phyloP scores from a whole-genome alignment of 1,140 invertebrate species.

The Bombus breviceps region DNA sequence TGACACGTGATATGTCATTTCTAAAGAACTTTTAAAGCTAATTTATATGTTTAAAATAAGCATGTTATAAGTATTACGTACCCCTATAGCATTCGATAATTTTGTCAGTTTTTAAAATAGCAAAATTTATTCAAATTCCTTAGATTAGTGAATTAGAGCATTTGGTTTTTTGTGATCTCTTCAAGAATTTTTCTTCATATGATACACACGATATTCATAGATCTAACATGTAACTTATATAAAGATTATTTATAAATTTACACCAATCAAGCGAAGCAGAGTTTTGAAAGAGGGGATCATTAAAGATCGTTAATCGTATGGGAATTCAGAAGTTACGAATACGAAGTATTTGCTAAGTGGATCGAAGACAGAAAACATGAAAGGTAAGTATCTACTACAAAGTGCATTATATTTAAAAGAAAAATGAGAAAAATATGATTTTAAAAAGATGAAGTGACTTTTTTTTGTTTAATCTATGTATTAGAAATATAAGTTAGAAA shows the following conservation, averaged over 20 bases:
- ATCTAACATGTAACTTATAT: background rate
- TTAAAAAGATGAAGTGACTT: background rate
- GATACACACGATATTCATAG: background rate
- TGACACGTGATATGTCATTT: background rate
- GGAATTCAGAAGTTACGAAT: slow-evolving; percentile 4
- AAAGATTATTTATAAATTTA: slow-evolving; percentile 32
- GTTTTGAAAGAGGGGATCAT: slow-evolving; percentile 45
- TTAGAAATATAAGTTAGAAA: background rate
- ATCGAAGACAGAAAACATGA: slow-evolving; percentile 61
- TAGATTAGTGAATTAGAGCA: background rate
- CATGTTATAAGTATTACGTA: background rate
- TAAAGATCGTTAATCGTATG: slow-evolving; percentile 20
- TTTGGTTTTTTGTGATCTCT: background rate
- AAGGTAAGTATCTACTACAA: slow-evolving; percentile 55
- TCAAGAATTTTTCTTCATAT: background rate
- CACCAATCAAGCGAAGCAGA: slow-evolving; percentile 16
- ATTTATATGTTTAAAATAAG: background rate
- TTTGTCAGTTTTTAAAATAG: background rate
- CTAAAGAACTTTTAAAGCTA: background rate
- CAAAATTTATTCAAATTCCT: background rate
- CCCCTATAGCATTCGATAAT: background rate
- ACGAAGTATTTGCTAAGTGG: slow-evolving; percentile 49
- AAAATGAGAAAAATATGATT: background rate
- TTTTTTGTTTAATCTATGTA: background rate
- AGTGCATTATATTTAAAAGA: background rate